A percentile compares a stretch with the other conserved stretches of the same genome.
Conservation (phyloP, 1,140 invertebrate genomes). For the Drosophila erecta region DNA sequence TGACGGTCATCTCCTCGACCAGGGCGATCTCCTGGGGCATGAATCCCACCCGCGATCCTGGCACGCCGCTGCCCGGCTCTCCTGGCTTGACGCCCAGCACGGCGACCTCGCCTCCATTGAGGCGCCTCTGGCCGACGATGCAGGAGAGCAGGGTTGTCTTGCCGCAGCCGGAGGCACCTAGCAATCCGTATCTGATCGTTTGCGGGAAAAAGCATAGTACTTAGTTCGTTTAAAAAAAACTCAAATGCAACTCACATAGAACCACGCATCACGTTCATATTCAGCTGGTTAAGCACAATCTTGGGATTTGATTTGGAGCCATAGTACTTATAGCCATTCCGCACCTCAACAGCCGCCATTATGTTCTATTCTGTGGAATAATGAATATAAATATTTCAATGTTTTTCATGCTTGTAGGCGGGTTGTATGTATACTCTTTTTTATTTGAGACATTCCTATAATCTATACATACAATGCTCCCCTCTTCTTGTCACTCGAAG, state of each 20-base stretch:
- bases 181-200: constrained; percentile 90
- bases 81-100: constrained; percentile 93
- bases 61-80: constrained; percentile 89
- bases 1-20: constrained; percentile 93
- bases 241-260: constrained; percentile 86
- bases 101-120: constrained; percentile 91
- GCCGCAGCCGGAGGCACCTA: constrained; percentile 94
- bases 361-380: constrained; percentile 9
- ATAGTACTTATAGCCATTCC: constrained; percentile 86
- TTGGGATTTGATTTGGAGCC: constrained; percentile 85
- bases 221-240: neutral
- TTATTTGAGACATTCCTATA: too few relatives aligned
- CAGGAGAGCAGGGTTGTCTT: constrained; percentile 95
- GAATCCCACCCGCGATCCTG: constrained; percentile 92
- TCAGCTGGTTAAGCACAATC: constrained; percentile 86
- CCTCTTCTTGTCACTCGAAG: constrained; percentile 4
- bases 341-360: constrained; percentile 86
- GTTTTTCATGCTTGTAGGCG: too few relatives aligned
- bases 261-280: constrained; percentile 87
- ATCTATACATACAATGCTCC: too few relatives aligned
- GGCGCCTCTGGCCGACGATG: constrained; percentile 91
- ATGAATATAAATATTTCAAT: neutral
- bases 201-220: neutral
- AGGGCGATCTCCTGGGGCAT: constrained; percentile 96
- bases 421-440: too few relatives aligned